Base-by-base conservation (phyloP, 2,113 vertebrate species). In the Vulpes ferrilata region DNA sequence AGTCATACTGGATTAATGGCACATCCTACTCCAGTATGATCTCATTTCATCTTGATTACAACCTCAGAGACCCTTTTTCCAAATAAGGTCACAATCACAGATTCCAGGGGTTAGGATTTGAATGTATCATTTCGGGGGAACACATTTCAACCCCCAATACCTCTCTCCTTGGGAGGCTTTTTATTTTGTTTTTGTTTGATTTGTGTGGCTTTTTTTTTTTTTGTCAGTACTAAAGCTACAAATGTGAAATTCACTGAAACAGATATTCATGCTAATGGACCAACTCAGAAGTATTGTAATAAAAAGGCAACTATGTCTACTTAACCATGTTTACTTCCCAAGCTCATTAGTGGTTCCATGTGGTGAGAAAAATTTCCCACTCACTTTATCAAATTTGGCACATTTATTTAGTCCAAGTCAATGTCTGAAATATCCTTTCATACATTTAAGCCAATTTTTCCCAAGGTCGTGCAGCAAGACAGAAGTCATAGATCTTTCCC, bases 361-460 rank as follows among this genome's bases (percentile, higher is more conserved):
- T 90, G 87, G 95, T 82, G 76, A 98, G 95, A 95, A 97, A 98
- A 96, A 90, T 96, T 96, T 96, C 97, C 97, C 95, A 97, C 95
- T 97, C 97, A 85, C 89, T 96, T 85, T 92, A 96, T 98, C 97
- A 98, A 97, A 98, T 98, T 98, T 96, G 98, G 98, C 92, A 98
- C 96, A 97, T 97, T 98, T 98, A 97, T 96, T 98, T 97, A 96
- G 95, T 96, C 94, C 96, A 88, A 98, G 92, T 98, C 92, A 98
- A 59, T 85, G 88, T 88, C 81, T 96, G 95, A 97, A 98, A 98
- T 93, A 97, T 95, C 90, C 90, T 97, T 97, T 97, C 92, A 96
- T 88, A 96, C 27, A 67, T 90, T 96, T 96, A 97, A 97, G 94
- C 88, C 96, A 97, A 96, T 97, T 95, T 97, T 94, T 93, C 76